Evolutionary conservation across 2,888 invertebrate genomes (phyloP).

Genomic region (Eurois occulta): DNA sequence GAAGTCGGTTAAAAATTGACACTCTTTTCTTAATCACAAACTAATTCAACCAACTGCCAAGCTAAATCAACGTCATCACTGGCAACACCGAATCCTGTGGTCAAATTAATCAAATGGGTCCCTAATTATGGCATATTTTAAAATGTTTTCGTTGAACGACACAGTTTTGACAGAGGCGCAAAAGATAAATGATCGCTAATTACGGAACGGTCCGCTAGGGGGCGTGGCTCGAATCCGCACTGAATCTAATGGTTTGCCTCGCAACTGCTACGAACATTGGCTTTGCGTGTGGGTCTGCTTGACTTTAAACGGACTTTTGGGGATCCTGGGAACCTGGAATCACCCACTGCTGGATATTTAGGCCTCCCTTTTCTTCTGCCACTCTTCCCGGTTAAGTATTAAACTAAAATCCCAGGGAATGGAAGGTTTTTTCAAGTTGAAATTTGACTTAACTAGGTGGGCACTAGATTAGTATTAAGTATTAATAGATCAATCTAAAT

Average conservation of each 20-base stretch:
- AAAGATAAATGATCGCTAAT: constrained; percentile 88
- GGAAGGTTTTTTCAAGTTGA: neutral
- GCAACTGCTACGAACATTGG: constrained; percentile 60
- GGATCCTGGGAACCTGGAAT: neutral
- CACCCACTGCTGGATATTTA: neutral
- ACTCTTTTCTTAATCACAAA: neutral
- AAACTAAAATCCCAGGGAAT: neutral
- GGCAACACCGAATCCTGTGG: constrained; percentile 66
- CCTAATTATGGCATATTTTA: constrained; percentile 85
- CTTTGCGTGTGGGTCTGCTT: constrained; percentile 34
- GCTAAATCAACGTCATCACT: constrained; percentile 19
- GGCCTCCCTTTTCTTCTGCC: neutral
- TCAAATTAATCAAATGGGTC: constrained; percentile 83
- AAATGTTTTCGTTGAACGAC: constrained; percentile 87
- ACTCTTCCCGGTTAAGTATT: neutral
- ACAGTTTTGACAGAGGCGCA: constrained; percentile 88
- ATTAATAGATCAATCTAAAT: neutral
- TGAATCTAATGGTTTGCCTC: constrained; percentile 62
- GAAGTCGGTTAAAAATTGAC: too few species aligned
- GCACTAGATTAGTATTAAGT: neutral
- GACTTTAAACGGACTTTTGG: constrained; percentile 19
- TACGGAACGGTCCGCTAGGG: constrained; percentile 77
- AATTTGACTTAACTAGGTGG: neutral
- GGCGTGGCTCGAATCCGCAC: constrained; percentile 73
- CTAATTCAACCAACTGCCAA: neutral